These are phyloP conservation scores for Subacronicta megacephala DNA, from an alignment of 2,888 invertebrate genomes.

Conservation along the genomic window DNA sequence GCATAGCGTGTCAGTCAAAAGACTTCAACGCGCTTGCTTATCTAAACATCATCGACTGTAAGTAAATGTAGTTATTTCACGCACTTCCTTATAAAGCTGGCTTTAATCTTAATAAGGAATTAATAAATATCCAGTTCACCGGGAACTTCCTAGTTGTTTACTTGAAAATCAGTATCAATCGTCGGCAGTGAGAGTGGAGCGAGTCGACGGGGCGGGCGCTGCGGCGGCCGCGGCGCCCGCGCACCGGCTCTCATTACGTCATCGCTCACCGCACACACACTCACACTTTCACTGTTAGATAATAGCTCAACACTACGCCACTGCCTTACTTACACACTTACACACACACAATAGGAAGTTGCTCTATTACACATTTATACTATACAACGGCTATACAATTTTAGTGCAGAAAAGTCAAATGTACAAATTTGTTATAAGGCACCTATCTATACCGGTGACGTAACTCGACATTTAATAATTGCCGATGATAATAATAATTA, in stretches of 20 bases:
- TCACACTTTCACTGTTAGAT: conserved; percentile 88
- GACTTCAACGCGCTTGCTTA: conserved; percentile 68
- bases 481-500: conserved; percentile 45
- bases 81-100: conserved; percentile 61
- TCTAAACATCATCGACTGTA: conserved; percentile 54
- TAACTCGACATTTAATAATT: conserved; percentile 48
- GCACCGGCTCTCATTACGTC: conserved; percentile 77
- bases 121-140: conserved; percentile 70
- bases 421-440: conserved; percentile 43
- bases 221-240: conserved; percentile 61
- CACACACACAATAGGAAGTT: conserved; percentile 80
- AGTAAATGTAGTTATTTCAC: conserved; percentile 54
- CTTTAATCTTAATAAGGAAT: conserved; percentile 65
- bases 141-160: conserved; percentile 81
- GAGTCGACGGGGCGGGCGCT: conserved; percentile 62
- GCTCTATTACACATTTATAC: conserved; percentile 69
- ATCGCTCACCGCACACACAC: conserved; percentile 81
- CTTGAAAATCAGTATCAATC: conserved; percentile 76
- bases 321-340: conserved; percentile 88
- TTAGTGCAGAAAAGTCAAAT: conserved; percentile 60
- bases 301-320: conserved; percentile 80
- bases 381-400: conserved; percentile 53
- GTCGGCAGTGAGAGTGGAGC: conserved; percentile 81
- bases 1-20: conserved; percentile 58
- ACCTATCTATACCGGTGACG: conserved; percentile 45